Base-by-base conservation (phyloP, 2,797 vertebrate genomes). In the Otus scops region DNA sequence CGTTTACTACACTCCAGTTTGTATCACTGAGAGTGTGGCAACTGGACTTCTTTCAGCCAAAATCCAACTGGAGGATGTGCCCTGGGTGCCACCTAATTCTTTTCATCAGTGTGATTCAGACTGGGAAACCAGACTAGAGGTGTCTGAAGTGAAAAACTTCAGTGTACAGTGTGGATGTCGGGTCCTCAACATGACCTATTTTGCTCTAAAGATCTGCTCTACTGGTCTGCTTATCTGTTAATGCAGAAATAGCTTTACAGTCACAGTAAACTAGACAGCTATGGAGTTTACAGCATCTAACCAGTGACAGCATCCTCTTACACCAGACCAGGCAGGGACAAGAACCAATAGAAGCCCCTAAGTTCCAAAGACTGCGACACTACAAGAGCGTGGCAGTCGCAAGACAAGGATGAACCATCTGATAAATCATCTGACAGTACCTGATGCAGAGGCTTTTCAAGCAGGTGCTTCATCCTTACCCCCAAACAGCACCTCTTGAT, bases 371-470 rank as follows among this genome's bases (percentile, higher is more conserved):
- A 23, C 26, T 51, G 65, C 8, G 38, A 57, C 34, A 41, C 4
- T n/a, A n/a, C 23, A 6, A 7, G 34, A 43, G 7, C 0, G 0
- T 3, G 34, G 16, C 13, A 39, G 20, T 20, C 3, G 1, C 36
- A 27, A 63, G 59, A 41, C 16, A 32, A 70, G 21, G 22, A 57
- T 6, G 32, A 56, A 21, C 23, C 53, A 38, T 1, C 36, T 41
- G 8, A 13, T 17, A 48, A 78, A 43, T 6, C 26, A 34, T 13
- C 11, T 23, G 20, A 20, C 27, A 36, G 28, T 1, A 32, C 9
- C 12, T 59, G 17, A 50, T 36, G 24, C 30, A 67, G 47, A 38
- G 19, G 28, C 3, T 41, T 69, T 75, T 61, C 51, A 51, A 43
- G 34, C 2, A 67, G 32, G 2, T 47, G 13, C 17, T 50, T 71